Evolutionary conservation across 2,113 vertebrate genomes (phyloP).

Genomic region (Crotalus helleri): DNA sequence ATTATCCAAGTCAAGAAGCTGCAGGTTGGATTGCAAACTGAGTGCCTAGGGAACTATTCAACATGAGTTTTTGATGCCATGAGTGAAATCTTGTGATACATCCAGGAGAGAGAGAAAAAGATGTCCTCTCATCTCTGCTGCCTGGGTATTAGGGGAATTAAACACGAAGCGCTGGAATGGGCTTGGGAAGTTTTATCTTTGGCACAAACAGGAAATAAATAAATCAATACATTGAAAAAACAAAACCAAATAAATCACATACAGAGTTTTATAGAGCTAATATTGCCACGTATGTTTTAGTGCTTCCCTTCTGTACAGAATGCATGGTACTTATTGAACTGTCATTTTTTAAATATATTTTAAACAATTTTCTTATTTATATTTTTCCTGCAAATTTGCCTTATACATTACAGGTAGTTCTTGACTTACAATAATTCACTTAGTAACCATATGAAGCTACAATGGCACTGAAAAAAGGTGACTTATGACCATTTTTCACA

Average conservation of each 20-base stretch:
- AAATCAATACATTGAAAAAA: background rate
- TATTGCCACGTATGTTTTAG: background rate
- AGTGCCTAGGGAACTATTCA: background rate
- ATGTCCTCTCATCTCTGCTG: background rate
- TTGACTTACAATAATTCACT: background rate
- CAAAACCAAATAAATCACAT: background rate
- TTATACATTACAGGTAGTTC: background rate
- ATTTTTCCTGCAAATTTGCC: background rate
- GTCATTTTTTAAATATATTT: background rate
- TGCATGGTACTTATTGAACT: background rate
- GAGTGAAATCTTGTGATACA: background rate
- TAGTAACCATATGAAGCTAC: background rate
- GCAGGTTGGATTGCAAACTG: background rate
- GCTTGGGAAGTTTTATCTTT: background rate
- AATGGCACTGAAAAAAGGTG: background rate
- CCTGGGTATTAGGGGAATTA: background rate
- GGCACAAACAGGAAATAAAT: background rate
- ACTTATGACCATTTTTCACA: background rate
- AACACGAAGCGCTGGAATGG: background rate
- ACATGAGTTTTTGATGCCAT: background rate
- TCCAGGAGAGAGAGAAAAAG: background rate
- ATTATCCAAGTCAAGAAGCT: background rate
- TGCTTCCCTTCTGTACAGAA: background rate
- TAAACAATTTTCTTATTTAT: background rate
- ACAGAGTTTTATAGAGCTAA: background rate